Evolutionary conservation across 1,140 invertebrate species (phyloP), one percentile per base, ranked within the genome.

Genomic region (roundworm (Caenorhabditis elegans)): DNA sequence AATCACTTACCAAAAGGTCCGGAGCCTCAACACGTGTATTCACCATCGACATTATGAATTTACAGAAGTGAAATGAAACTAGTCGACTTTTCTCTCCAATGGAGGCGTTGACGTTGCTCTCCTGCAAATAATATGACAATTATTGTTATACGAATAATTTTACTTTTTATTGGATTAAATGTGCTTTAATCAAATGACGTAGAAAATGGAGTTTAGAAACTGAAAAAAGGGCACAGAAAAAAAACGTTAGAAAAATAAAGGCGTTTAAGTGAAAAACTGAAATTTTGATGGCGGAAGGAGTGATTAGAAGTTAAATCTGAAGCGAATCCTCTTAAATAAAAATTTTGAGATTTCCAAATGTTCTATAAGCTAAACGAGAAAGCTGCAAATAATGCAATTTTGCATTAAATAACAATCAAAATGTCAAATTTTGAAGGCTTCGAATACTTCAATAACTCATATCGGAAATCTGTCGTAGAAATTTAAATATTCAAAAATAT

Each of bases 1-100:
- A n/a, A n/a, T n/a, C n/a, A 70, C 60, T 70, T 17, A 70, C 60
- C 60, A 70, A n/a, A 36, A 70, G 34, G 39, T 70, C 60, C 8
- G 31, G n/a, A n/a, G 60, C 31, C 31, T 70, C 60, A 19, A 70
- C 60, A 70, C 60, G 60, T 39, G 60, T 70, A 39, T 70, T 70
- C 17, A 70, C 60, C n/a, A 70, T 70, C n/a, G 60, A 70, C 60
- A 70, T 70, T 13, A 10, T 70, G 60, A 70, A 70, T 39, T 24
- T 31, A 70, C 60, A 13, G 17, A 70, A 17, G 3, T 60, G 60
- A 70, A 70, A 10, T 70, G 36, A n/a, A 39, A 31, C n/a, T 39
- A 70, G 22, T 43, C 13, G 60, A 24, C n/a, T 36, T 39, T 10
- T 22, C 19, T 70, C 60, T 70, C 34, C 34, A 10, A 6, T 8